Percentiles rank a stretch among this genome's conserved stretches.
Evolutionary conservation across 1,140 invertebrate species (phyloP).

Genomic region (Ruditapes philippinarum): DNA sequence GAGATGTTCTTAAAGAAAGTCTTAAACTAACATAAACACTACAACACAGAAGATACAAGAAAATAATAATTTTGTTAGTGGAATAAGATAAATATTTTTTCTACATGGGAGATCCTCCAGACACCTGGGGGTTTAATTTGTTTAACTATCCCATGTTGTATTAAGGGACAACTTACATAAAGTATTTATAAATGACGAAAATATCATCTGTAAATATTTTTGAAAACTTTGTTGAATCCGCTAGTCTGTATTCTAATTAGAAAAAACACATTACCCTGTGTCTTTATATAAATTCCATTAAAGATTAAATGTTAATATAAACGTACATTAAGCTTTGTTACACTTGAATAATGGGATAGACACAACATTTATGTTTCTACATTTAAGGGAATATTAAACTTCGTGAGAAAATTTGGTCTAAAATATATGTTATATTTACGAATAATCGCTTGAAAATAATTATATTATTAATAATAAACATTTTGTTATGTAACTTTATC

Average conservation of each 20-base stretch:
- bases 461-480: too few species aligned
- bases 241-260: constrained; percentile 6
- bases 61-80: constrained; percentile 4
- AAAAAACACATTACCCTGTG: constrained; percentile 13
- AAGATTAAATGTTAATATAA: constrained; percentile 3
- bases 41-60: constrained; percentile 17
- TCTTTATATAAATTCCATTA: not conserved
- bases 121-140: constrained; percentile 16
- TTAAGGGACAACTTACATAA: not conserved
- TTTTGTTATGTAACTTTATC: too few species aligned
- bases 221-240: not conserved
- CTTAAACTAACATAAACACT: constrained; percentile 51
- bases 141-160: not conserved
- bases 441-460: too few species aligned
- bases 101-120: not conserved
- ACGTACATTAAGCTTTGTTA: constrained; percentile 11
- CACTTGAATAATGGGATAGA: not conserved
- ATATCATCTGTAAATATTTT: constrained; percentile 21
- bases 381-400: not conserved
- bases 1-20: constrained; percentile 3
- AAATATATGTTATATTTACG: too few species aligned
- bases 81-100: constrained; percentile 14
- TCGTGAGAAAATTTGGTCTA: not conserved
- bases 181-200: constrained; percentile 7
- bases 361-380: constrained; percentile 33